These are phyloP conservation scores for Brenthis daphne DNA, from an alignment of 2,888 invertebrate species.

Conservation along the genomic window DNA sequence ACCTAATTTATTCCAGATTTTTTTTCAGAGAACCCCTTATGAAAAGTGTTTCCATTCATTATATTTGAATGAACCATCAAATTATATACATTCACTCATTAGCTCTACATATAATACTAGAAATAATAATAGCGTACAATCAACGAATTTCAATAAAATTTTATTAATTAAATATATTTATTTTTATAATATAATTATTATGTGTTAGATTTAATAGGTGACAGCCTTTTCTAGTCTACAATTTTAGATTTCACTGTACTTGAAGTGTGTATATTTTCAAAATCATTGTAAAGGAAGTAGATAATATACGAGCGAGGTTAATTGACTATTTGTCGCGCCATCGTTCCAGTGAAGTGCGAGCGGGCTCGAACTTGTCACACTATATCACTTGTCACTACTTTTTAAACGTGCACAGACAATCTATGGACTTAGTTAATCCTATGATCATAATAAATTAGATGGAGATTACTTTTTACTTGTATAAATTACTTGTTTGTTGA, in stretches of 20 bases:
- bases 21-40: too few species aligned
- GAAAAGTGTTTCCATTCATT: too few species aligned
- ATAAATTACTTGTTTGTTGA: constrained; percentile 26
- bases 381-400: constrained; percentile 61
- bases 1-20: too few species aligned
- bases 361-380: constrained; percentile 60
- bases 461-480: constrained; percentile 23
- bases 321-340: constrained; percentile 68
- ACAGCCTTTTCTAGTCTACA: constrained; percentile 8
- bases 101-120: too few species aligned
- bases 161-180: too few species aligned
- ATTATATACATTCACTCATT: too few species aligned
- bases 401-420: constrained; percentile 57
- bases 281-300: constrained; percentile 37
- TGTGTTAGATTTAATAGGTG: not conserved
- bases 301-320: constrained; percentile 59
- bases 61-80: too few species aligned
- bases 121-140: too few species aligned
- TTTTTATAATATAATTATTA: too few species aligned
- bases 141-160: too few species aligned
- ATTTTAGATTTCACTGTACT: not conserved
- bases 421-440: constrained; percentile 60
- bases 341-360: constrained; percentile 49
- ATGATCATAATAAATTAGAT: constrained; percentile 44
- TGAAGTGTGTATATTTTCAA: constrained; percentile 16